phyloP scores from a whole-genome alignment of 2,113 vertebrate species.

The Ploceus nigricollis region DNA sequence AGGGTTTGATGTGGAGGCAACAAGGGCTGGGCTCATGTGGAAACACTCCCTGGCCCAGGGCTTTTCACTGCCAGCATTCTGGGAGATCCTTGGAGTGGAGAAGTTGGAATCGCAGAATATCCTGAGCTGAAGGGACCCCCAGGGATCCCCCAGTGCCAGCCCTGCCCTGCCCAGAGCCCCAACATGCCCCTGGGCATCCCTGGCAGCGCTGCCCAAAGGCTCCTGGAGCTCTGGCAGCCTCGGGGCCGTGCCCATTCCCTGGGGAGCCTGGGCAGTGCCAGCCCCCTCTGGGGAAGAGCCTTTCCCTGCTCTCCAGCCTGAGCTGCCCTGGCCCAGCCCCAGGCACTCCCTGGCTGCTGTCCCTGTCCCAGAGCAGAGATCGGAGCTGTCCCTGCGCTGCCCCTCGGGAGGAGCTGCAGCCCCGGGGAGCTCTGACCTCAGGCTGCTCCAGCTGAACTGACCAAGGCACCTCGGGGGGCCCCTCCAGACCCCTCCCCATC shows the following conservation, averaged over 20 bases:
- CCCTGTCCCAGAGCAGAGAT: background rate
- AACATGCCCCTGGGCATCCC: background rate
- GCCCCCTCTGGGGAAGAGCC: background rate
- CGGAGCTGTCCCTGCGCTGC: background rate
- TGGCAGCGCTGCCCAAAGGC: background rate
- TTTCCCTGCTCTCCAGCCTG: background rate
- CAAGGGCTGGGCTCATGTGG: rapidly evolving
- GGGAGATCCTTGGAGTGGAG: background rate
- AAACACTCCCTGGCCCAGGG: rapidly evolving
- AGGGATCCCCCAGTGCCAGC: background rate
- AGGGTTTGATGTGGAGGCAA: background rate
- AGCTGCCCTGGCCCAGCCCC: background rate
- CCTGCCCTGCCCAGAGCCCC: background rate
- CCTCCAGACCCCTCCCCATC: background rate
- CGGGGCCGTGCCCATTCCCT: background rate
- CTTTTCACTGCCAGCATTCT: rapidly evolving
- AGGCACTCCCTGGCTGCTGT: background rate
- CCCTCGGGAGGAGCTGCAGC: background rate
- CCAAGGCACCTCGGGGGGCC: background rate
- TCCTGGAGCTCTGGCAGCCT: background rate
- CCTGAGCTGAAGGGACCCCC: rapidly evolving
- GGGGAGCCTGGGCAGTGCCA: background rate
- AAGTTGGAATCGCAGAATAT: background rate
- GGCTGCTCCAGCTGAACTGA: background rate
- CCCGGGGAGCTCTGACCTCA: background rate